These are phyloP conservation scores for Protobothrops flavoviridis DNA, from an alignment of 2,113 vertebrate genomes.

Conservation along the genomic window DNA sequence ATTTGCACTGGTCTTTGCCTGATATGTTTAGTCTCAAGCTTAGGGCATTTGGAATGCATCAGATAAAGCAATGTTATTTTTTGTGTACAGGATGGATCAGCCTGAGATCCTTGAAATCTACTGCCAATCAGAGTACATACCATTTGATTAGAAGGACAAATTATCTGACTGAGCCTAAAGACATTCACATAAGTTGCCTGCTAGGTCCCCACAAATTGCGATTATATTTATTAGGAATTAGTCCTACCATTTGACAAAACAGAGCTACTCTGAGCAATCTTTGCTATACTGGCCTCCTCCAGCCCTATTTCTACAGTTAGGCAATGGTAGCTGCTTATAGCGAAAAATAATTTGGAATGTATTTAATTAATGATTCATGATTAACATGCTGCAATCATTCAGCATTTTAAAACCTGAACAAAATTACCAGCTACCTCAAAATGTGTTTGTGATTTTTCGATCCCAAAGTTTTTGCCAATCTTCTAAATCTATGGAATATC, in stretches of 20 bases:
- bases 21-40: not conserved
- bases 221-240: not conserved
- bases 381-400: not conserved
- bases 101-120: not conserved
- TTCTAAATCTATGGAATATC: too few species aligned
- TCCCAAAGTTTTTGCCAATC: too few species aligned
- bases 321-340: not conserved
- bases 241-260: not conserved
- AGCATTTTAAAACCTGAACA: constrained; percentile 4
- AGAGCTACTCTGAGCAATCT: not conserved
- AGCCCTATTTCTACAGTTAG: not conserved
- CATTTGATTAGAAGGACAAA: not conserved
- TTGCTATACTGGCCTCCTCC: not conserved
- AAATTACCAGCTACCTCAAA: not conserved
- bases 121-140: not conserved
- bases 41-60: not conserved
- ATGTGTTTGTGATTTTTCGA: not conserved
- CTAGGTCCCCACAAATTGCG: not conserved
- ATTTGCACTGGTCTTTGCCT: not conserved
- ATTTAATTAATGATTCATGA: constrained; percentile 2
- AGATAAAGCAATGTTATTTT: not conserved
- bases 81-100: not conserved
- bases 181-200: not conserved
- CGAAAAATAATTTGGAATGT: not conserved
- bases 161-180: not conserved